A percentile compares a stretch with the other conserved stretches of the same genome.
Evolutionary conservation across 2,888 invertebrate species (phyloP).

Genomic region (Leptothorax acervorum): DNA sequence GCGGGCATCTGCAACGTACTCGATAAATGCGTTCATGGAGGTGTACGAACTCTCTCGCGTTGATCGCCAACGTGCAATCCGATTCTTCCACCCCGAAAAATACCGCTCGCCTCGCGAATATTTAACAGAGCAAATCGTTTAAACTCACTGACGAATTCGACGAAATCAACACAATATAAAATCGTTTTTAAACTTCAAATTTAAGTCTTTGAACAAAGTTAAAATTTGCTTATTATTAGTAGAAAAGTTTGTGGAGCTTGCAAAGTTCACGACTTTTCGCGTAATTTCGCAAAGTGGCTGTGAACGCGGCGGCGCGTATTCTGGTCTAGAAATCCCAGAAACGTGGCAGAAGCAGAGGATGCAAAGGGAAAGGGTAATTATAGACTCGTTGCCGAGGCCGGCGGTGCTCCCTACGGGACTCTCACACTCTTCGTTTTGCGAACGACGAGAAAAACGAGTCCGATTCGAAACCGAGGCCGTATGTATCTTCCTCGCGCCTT

Average conservation of each 20-base stretch:
- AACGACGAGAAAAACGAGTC: constrained; percentile 66
- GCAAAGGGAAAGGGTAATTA: constrained; percentile 78
- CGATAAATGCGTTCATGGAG: constrained; percentile 9
- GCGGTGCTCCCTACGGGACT: constrained; percentile 58
- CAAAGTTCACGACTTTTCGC: constrained; percentile 10
- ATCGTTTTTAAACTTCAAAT: background rate
- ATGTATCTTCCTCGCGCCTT: constrained; percentile 46
- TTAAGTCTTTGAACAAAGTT: background rate
- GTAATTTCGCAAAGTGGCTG: constrained; percentile 65
- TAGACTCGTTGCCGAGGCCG: constrained; percentile 78
- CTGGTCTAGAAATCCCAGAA: constrained; percentile 66
- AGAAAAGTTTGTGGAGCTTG: background rate
- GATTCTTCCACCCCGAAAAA: constrained; percentile 46
- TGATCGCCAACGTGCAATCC: constrained; percentile 61
- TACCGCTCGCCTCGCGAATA: constrained; percentile 10
- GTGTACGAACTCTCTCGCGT: constrained; percentile 46
- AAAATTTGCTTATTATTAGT: background rate
- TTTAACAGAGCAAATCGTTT: constrained; percentile 8
- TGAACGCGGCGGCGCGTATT: constrained; percentile 55
- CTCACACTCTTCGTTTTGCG: constrained; percentile 57
- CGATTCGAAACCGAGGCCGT: constrained; percentile 66
- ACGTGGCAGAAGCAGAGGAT: constrained; percentile 64
- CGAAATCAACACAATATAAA: constrained; percentile 24
- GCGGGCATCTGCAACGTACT: constrained; percentile 46
- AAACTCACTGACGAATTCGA: constrained; percentile 16